phyloP scores from a whole-genome alignment of 2,113 vertebrate species.

The Ranitomeya imitator region DNA sequence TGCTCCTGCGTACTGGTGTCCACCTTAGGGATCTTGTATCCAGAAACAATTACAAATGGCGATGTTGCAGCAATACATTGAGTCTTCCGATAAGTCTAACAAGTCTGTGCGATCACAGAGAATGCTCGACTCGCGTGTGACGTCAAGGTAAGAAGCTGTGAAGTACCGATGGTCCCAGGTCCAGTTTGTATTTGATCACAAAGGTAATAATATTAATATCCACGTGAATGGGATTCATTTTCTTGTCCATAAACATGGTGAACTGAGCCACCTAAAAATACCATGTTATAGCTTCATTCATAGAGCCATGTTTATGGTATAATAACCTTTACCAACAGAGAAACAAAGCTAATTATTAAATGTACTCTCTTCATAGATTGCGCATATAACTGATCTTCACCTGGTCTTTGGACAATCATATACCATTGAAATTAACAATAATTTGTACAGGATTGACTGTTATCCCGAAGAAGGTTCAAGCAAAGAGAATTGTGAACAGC shows the following conservation, averaged over 20 bases:
- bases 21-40: too few relatives aligned
- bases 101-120: too few relatives aligned
- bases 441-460: constrained; percentile 69
- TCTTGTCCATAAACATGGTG: not conserved
- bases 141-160: too few relatives aligned
- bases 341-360: not conserved
- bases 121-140: too few relatives aligned
- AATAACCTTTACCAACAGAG: not conserved
- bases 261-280: not conserved
- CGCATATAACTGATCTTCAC: constrained; percentile 64
- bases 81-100: too few relatives aligned
- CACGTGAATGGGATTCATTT: not conserved
- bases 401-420: constrained; percentile 70
- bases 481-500: constrained; percentile 64
- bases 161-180: too few relatives aligned
- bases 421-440: constrained; percentile 62
- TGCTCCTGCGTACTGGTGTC: too few relatives aligned
- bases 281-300: too few relatives aligned
- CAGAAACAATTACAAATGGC: too few relatives aligned
- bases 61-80: too few relatives aligned
- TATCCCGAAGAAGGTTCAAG: constrained; percentile 63
- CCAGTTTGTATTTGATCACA: too few relatives aligned
- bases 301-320: not conserved
- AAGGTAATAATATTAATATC: too few relatives aligned
- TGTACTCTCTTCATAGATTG: constrained; percentile 64